phyloP scores from a whole-genome alignment of 1,140 invertebrate genomes.

The Homarus americanus region DNA sequence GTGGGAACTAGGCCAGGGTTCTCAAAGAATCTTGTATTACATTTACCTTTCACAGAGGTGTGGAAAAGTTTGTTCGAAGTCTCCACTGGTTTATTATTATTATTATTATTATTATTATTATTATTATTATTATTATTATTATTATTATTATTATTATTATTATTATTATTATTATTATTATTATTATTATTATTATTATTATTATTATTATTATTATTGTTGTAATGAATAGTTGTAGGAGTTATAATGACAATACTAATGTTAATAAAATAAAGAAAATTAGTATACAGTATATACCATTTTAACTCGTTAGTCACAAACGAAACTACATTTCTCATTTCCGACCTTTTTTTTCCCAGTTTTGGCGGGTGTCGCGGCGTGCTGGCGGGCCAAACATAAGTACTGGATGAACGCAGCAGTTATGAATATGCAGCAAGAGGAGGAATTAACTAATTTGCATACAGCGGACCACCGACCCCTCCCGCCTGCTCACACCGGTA shows the following conservation, averaged over 20 bases:
- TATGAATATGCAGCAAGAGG: slow-evolving; percentile 40
- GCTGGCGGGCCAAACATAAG: slow-evolving; percentile 33
- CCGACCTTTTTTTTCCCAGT: background rate
- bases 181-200: too few species aligned
- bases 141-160: too few species aligned
- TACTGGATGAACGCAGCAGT: slow-evolving; percentile 21
- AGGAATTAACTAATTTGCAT: slow-evolving; percentile 45
- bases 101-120: too few species aligned
- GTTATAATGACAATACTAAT: background rate
- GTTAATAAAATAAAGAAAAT: background rate
- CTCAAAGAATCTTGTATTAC: too few species aligned
- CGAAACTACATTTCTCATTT: background rate
- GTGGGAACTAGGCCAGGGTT: too few species aligned
- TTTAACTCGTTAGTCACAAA: too few species aligned
- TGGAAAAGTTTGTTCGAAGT: too few species aligned
- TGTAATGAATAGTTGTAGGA: background rate
- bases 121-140: too few species aligned
- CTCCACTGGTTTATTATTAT: too few species aligned
- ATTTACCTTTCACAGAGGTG: too few species aligned
- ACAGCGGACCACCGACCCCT: background rate
- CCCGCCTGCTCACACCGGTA: too few species aligned
- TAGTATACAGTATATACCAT: background rate
- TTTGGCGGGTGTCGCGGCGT: background rate
- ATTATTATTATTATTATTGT: background rate
- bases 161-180: too few species aligned